Evolutionary conservation across 1,140 invertebrate species (phyloP), one percentile per base, ranked within the genome.

Genomic region (Manduca sexta): DNA sequence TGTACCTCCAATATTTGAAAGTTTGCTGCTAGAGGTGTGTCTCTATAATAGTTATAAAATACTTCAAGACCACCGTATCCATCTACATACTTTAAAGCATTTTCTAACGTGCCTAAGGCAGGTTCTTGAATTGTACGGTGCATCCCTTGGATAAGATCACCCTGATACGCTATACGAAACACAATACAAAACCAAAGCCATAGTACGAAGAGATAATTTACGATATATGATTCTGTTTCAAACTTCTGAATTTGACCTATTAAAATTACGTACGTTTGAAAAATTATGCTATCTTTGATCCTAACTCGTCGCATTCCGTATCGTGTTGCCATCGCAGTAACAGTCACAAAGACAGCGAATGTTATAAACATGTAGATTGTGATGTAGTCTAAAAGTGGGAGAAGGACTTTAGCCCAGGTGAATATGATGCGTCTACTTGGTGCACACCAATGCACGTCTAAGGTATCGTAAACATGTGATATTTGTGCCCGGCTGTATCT

Each of bases 111-210:
- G 11, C 17, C 33, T 7, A 70, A 46, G 6, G 52, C 63, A 2
- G 64, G 56, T 49, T 80, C 76, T 34, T 74, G 52, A 40, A 67
- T 55, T 12, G 30, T 41, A 11, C 60, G 61, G 14, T 61, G 62
- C 30, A 81, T 49, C 0, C 57, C 56, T 5, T 74, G 50, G 1
- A 76, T 55, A 1, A 81, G 56, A 41, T 68, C 56, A 2, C 73
- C 68, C 58, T 73, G 69, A 49, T 75, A 77, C 11, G 45, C 63
- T 13, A 76, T 68, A 31, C 67, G 61, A 14, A 81, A 40, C n/a
- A 78, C 45, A 8, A 70, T 52, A 26, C 67, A 72, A 49, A 69
- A 74, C 69, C 67, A 76, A 45, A 81, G 58, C 77, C 77, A 81
- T 7, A 73, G 30, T 4, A 65, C 40, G 40, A 61, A 73, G 5